A percentile compares a stretch with the other conserved stretches of the same genome.
Conservation (phyloP, 2,797 vertebrate species). For the Acropternis orthonyx region DNA sequence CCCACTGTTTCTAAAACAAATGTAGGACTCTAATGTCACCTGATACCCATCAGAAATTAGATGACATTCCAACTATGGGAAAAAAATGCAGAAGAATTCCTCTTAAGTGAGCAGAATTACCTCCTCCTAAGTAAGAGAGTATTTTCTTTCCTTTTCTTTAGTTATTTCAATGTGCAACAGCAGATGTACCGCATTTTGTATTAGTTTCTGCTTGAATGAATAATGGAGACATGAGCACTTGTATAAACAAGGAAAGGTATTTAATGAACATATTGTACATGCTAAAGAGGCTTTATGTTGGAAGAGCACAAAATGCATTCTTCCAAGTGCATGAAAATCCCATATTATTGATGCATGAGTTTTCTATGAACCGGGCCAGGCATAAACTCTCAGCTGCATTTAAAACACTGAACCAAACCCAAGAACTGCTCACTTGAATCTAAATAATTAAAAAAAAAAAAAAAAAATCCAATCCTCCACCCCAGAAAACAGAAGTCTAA, state of each 20-base stretch:
- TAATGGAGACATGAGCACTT: conserved; percentile 57
- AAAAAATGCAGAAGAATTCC: neutral
- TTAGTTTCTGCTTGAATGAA: conserved; percentile 55
- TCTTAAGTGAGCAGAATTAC: neutral
- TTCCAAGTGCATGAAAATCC: conserved; percentile 52
- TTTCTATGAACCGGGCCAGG: conserved; percentile 24
- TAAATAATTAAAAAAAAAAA: neutral
- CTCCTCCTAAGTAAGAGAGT: neutral
- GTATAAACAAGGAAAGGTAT: conserved; percentile 60
- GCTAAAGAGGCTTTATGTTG: conserved; percentile 39
- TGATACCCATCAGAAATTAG: conserved; percentile 14
- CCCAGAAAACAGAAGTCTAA: neutral
- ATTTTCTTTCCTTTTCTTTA: neutral
- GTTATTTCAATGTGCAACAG: neutral
- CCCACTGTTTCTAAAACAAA: neutral
- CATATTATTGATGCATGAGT: conserved; percentile 44
- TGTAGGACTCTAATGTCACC: neutral
- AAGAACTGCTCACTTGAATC: neutral
- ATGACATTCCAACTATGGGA: neutral
- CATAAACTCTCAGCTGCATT: conserved; percentile 22
- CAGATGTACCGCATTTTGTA: conserved; percentile 37
- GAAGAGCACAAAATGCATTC: neutral
- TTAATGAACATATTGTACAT: conserved; percentile 66
- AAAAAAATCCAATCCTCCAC: neutral
- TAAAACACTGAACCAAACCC: neutral